phyloP scores from a whole-genome alignment of 1,140 invertebrate species.

The Drosophila pruinosa region DNA sequence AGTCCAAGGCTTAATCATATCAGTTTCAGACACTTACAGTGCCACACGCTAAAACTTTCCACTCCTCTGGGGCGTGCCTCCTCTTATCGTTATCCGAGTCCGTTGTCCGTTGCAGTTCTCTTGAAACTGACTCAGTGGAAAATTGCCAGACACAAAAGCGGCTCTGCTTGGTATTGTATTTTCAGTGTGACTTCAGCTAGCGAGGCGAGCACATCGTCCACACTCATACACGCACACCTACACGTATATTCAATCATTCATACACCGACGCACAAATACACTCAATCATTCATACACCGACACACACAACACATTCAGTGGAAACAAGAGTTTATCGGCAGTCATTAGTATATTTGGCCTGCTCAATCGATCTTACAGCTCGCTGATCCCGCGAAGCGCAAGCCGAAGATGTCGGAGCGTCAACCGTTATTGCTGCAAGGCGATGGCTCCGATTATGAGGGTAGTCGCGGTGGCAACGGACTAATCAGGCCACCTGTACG shows the following conservation, averaged over 20 bases:
- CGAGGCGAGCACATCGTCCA: slow-evolving; percentile 29
- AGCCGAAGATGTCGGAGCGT: slow-evolving; percentile 83
- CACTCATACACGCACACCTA: not conserved
- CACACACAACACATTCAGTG: not conserved
- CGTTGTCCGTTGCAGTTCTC: slow-evolving; percentile 9
- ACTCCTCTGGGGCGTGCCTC: slow-evolving; percentile 1
- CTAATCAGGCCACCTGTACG: slow-evolving; percentile 57
- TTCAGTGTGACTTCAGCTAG: slow-evolving; percentile 48
- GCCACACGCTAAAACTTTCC: slow-evolving; percentile 41
- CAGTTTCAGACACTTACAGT: not conserved
- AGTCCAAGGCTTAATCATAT: slow-evolving; percentile 41
- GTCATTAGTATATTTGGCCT: slow-evolving; percentile 5
- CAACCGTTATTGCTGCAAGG: slow-evolving; percentile 82
- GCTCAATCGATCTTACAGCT: slow-evolving; percentile 36
- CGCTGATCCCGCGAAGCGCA: slow-evolving; percentile 52
- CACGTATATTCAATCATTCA: not conserved
- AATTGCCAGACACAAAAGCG: slow-evolving; percentile 54
- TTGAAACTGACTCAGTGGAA: slow-evolving; percentile 65
- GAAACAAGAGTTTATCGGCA: not conserved
- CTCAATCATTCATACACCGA: not conserved
- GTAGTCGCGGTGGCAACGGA: slow-evolving; percentile 47
- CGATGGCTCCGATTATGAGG: slow-evolving; percentile 59
- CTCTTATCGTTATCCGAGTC: slow-evolving; percentile 27
- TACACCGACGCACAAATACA: not conserved
- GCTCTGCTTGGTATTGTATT: slow-evolving; percentile 21